Evolutionary conservation across 2,888 invertebrate species (phyloP).

Genomic region (Melieria crassipennis): DNA sequence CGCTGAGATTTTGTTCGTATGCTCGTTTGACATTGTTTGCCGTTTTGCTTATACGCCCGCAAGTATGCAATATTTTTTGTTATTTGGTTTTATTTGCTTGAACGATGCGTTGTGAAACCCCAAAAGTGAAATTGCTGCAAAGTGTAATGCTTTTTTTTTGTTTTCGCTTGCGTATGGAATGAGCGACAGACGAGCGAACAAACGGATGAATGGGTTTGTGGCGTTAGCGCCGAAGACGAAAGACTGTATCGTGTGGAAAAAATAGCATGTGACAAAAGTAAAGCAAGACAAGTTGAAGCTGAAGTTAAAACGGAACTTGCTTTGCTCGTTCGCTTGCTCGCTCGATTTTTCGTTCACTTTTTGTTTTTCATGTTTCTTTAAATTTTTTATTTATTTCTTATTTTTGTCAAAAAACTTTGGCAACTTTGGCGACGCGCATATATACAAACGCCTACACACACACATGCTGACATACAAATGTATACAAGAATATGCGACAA

Average conservation of each 20-base stretch:
- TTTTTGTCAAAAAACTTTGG: background rate
- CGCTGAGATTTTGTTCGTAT: too few species aligned
- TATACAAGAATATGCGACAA: background rate
- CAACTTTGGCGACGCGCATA: background rate
- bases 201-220: too few species aligned
- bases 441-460: background rate
- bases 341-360: background rate
- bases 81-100: too few species aligned
- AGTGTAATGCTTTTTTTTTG: constrained; percentile 23
- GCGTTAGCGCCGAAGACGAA: too few species aligned
- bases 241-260: too few species aligned
- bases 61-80: constrained; percentile 22
- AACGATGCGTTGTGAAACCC: constrained; percentile 16
- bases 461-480: background rate
- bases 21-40: too few species aligned
- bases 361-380: background rate
- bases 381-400: background rate
- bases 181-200: constrained; percentile 1
- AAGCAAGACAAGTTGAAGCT: background rate
- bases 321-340: background rate
- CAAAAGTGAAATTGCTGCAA: constrained; percentile 35
- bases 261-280: constrained; percentile 13
- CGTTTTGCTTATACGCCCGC: background rate
- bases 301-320: too few species aligned
- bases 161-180: constrained; percentile 16